phyloP scores from a whole-genome alignment of 1,140 invertebrate genomes.

The Andrena cerasifolii region DNA sequence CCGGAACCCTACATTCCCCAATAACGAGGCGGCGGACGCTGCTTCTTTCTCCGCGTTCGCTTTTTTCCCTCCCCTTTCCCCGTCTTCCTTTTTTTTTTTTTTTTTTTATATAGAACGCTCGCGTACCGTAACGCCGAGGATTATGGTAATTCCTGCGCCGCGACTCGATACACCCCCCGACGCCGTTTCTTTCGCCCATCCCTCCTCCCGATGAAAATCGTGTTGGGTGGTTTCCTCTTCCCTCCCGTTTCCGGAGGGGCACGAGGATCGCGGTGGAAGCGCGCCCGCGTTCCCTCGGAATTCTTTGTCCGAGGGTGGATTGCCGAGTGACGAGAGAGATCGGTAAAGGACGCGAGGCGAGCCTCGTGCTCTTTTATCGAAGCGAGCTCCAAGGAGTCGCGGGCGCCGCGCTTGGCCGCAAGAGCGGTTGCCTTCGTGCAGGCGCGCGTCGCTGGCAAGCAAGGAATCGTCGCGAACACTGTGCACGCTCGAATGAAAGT shows the following conservation, averaged over 20 bases:
- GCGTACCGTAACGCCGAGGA: slow-evolving; percentile 44
- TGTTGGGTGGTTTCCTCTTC: not conserved
- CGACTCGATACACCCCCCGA: slow-evolving; percentile 34
- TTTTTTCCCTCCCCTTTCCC: slow-evolving; percentile 21
- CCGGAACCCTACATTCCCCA: slow-evolving; percentile 61
- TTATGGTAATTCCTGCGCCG: slow-evolving; percentile 57
- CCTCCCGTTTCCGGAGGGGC: not conserved
- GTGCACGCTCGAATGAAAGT: too few relatives aligned
- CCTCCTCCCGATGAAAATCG: slow-evolving; percentile 11
- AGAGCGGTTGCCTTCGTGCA: not conserved
- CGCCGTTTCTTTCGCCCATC: slow-evolving; percentile 2
- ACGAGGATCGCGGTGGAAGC: not conserved
- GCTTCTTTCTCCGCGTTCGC: slow-evolving; percentile 23
- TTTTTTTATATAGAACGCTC: slow-evolving; percentile 22
- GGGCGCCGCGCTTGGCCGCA: not conserved
- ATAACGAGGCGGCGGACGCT: slow-evolving; percentile 57
- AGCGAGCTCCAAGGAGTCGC: not conserved
- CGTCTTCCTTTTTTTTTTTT: not conserved
- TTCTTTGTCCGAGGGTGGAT: not conserved
- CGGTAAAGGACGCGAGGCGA: too few relatives aligned
- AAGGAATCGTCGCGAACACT: too few relatives aligned
- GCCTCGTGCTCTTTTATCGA: not conserved
- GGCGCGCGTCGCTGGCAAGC: not conserved
- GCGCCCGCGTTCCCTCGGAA: not conserved
- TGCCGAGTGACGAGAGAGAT: too few relatives aligned